Percentiles rank a stretch among this genome's conserved stretches.
Conservation (phyloP, 2,888 invertebrate species). For the Erebia aethiops region DNA sequence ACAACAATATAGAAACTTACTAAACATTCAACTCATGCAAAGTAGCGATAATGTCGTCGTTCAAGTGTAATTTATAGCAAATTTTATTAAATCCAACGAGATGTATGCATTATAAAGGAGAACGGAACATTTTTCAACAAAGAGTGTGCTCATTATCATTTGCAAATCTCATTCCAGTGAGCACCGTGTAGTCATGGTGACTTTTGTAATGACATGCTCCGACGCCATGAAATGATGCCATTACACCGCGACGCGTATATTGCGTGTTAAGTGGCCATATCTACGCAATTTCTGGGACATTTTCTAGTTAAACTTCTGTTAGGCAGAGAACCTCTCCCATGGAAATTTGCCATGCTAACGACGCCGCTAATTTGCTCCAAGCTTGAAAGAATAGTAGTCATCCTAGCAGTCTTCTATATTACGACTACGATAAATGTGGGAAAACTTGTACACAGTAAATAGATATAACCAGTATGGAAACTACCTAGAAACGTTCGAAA, state of each 20-base stretch:
- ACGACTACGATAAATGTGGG: not conserved
- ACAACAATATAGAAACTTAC: too few species aligned
- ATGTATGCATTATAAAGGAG: slow-evolving; percentile 37
- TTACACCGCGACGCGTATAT: slow-evolving; percentile 70
- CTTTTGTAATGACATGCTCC: slow-evolving; percentile 67
- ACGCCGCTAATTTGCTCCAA: slow-evolving; percentile 5
- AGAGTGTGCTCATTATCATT: slow-evolving; percentile 58
- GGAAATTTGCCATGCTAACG: slow-evolving; percentile 1
- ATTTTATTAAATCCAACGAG: slow-evolving; percentile 30
- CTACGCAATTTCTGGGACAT: slow-evolving; percentile 1
- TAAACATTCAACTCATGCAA: not conserved
- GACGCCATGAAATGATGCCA: slow-evolving; percentile 69
- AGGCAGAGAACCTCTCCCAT: not conserved
- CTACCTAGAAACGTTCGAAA: too few species aligned
- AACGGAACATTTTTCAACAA: slow-evolving; percentile 51
- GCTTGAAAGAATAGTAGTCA: not conserved
- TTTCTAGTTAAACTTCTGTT: slow-evolving; percentile 3
- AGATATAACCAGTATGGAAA: too few species aligned
- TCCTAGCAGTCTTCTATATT: not conserved
- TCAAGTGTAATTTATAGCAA: slow-evolving; percentile 22
- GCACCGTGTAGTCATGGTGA: slow-evolving; percentile 64
- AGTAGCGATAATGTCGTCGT: slow-evolving; percentile 2
- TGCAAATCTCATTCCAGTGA: slow-evolving; percentile 63
- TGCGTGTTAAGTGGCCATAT: slow-evolving; percentile 43
- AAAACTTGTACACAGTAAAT: not conserved